These are phyloP conservation scores for Synanthedon vespiformis DNA, from an alignment of 2,888 invertebrate genomes.

Conservation along the genomic window DNA sequence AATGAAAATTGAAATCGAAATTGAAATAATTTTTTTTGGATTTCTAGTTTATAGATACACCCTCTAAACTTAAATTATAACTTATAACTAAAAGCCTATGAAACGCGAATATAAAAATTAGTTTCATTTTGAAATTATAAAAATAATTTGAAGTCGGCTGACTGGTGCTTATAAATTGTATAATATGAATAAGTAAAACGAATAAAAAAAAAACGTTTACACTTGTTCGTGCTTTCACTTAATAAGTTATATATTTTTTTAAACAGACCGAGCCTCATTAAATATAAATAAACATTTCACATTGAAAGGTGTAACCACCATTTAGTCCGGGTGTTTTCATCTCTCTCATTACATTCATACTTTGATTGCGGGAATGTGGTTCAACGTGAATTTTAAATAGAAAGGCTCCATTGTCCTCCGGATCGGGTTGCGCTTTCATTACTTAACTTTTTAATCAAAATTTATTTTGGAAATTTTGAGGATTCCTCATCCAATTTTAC, in stretches of 20 bases:
- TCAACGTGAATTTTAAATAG: slow-evolving; percentile 6
- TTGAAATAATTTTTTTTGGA: too few species aligned
- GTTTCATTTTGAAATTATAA: too few species aligned
- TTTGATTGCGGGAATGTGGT: slow-evolving; percentile 8
- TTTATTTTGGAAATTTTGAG: slow-evolving; percentile 50
- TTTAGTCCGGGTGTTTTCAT: slow-evolving; percentile 5
- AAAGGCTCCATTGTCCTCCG: slow-evolving; percentile 20
- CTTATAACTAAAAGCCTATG: too few species aligned
- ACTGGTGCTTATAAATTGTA: too few species aligned
- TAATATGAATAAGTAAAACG: background rate
- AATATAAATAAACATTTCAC: background rate
- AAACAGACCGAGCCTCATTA: too few species aligned
- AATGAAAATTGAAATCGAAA: too few species aligned
- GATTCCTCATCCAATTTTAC: slow-evolving; percentile 56
- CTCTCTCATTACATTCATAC: slow-evolving; percentile 4
- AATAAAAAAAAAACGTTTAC: too few species aligned
- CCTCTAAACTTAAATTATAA: too few species aligned
- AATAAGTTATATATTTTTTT: background rate
- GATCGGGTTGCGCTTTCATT: slow-evolving; percentile 47
- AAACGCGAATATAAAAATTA: too few species aligned
- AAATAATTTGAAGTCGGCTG: too few species aligned
- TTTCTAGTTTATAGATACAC: too few species aligned
- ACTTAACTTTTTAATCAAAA: slow-evolving; percentile 58
- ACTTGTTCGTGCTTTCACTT: slow-evolving; percentile 1
- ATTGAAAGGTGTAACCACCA: background rate